Evolutionary conservation across 2,113 vertebrate genomes (phyloP).

Genomic region (Zosterops lateralis): DNA sequence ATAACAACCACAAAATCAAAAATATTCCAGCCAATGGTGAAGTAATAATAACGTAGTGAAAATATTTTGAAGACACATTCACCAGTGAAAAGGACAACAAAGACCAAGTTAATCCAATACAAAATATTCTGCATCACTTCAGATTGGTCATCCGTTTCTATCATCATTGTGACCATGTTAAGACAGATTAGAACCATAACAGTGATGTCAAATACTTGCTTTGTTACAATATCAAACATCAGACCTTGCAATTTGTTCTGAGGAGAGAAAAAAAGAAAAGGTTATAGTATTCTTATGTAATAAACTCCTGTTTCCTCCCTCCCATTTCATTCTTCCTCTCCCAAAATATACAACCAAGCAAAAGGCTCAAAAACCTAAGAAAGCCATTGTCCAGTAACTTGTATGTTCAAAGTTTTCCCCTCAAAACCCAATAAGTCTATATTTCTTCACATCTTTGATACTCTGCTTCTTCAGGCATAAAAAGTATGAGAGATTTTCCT

Average conservation of each 20-base stretch:
- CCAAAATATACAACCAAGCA: neutral
- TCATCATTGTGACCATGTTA: slow-evolving; percentile 98
- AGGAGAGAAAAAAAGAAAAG: slow-evolving; percentile 39
- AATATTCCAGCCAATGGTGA: slow-evolving; percentile 94
- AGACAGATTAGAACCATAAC: slow-evolving; percentile 95
- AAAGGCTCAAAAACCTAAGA: neutral
- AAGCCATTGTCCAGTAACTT: neutral
- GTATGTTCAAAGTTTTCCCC: neutral
- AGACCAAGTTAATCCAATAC: slow-evolving; percentile 81
- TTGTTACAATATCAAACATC: slow-evolving; percentile 90
- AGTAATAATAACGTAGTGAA: slow-evolving; percentile 91
- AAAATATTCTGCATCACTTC: slow-evolving; percentile 36
- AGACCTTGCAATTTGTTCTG: slow-evolving; percentile 92
- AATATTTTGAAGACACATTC: slow-evolving; percentile 94
- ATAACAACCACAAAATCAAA: slow-evolving; percentile 98
- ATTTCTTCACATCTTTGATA: neutral
- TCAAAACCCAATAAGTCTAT: neutral
- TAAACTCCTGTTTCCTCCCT: neutral
- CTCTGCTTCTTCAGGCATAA: neutral
- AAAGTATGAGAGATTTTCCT: neutral
- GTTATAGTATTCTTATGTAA: neutral
- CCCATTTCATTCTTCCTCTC: neutral
- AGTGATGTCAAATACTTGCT: slow-evolving; percentile 89
- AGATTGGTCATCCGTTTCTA: slow-evolving; percentile 85
- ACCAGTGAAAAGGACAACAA: slow-evolving; percentile 87